Evolutionary conservation across 1,140 invertebrate species (phyloP).

Genomic region (Papilio polytes): DNA sequence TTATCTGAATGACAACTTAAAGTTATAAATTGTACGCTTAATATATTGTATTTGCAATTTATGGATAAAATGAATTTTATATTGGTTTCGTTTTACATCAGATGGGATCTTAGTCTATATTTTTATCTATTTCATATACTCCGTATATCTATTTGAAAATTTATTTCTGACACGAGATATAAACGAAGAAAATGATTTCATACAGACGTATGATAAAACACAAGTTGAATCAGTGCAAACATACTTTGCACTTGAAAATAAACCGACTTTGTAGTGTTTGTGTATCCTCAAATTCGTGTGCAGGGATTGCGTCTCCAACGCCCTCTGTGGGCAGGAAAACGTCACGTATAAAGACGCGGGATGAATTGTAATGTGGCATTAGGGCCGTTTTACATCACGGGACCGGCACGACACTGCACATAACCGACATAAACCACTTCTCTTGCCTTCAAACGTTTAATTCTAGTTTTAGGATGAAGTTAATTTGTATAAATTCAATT

Average conservation of each 20-base stretch:
- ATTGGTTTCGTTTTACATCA: background rate
- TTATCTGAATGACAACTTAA: too few species aligned
- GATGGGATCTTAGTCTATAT: background rate
- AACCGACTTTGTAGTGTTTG: slow-evolving; percentile 36
- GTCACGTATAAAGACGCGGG: slow-evolving; percentile 55
- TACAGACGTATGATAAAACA: background rate
- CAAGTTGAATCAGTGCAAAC: slow-evolving; percentile 28
- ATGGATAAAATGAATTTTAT: background rate
- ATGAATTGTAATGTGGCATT: slow-evolving; percentile 50
- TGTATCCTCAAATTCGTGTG: slow-evolving; percentile 39
- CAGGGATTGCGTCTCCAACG: slow-evolving; percentile 39
- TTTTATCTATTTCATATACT: background rate
- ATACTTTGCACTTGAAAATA: slow-evolving; percentile 37
- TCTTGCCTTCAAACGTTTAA: background rate
- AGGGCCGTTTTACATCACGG: slow-evolving; percentile 21
- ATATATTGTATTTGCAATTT: background rate
- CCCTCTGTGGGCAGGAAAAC: slow-evolving; percentile 55
- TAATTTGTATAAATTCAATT: too few species aligned
- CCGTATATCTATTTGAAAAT: background rate
- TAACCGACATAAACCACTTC: background rate
- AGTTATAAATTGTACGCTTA: background rate
- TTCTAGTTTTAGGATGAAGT: background rate
- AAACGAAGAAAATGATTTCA: background rate
- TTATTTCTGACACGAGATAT: background rate
- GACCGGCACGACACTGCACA: slow-evolving; percentile 16